Conservation (phyloP, 2,797 vertebrate genomes). For the Enoplosus armatus region DNA sequence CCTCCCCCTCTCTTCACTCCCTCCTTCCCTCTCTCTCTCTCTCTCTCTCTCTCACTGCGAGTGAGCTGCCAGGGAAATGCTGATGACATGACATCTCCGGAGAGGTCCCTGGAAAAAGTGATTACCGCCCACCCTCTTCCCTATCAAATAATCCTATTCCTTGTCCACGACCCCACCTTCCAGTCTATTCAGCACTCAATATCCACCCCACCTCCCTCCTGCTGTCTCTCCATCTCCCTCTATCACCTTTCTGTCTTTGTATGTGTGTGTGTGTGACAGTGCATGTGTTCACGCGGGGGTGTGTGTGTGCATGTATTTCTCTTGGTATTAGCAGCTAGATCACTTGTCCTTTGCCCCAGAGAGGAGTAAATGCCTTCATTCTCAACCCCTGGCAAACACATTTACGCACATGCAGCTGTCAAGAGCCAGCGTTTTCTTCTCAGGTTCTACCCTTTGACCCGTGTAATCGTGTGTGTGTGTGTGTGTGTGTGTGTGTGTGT, state of each 20-base stretch:
- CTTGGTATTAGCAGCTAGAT: slow-evolving; percentile 28
- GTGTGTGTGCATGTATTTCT: slow-evolving; percentile 11
- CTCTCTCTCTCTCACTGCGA: slow-evolving; percentile 26
- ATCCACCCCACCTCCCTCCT: slow-evolving; percentile 14
- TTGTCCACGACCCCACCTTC: slow-evolving; percentile 31
- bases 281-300: not conserved
- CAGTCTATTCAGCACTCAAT: slow-evolving; percentile 39
- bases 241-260: slow-evolving; percentile 30
- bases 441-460: slow-evolving; percentile 51
- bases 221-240: slow-evolving; percentile 37
- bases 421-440: slow-evolving; percentile 43
- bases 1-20: slow-evolving; percentile 54
- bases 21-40: slow-evolving; percentile 33
- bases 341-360: slow-evolving; percentile 52
- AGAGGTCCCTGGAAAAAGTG: slow-evolving; percentile 80
- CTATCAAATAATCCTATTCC: slow-evolving; percentile 65
- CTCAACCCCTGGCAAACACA: slow-evolving; percentile 52
- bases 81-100: slow-evolving; percentile 90
- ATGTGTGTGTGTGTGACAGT: slow-evolving; percentile 3
- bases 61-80: slow-evolving; percentile 85
- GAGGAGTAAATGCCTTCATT: slow-evolving; percentile 44
- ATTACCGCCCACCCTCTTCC: slow-evolving; percentile 58
- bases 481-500: slow-evolving; percentile 20
- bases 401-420: slow-evolving; percentile 56
- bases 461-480: slow-evolving; percentile 23